Conservation (phyloP, 2,888 invertebrate genomes). For the Altica lythri region DNA sequence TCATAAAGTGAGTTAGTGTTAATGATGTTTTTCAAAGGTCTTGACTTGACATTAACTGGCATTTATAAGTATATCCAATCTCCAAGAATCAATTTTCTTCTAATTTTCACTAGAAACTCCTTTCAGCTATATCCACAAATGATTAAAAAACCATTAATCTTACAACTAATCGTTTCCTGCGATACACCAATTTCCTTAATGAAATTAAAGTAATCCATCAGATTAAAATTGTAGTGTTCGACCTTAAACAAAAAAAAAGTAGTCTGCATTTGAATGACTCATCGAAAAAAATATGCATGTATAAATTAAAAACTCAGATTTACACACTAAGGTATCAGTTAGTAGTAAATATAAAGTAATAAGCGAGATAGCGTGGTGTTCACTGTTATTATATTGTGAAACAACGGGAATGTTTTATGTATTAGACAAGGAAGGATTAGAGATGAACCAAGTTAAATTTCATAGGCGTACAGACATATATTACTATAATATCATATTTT, state of each 20-base stretch:
- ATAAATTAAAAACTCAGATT: constrained; percentile 10
- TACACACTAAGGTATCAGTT: constrained; percentile 16
- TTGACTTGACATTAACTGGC: no score
- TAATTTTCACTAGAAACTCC: constrained; percentile 8
- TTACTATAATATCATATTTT: no score
- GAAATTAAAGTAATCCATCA: constrained; percentile 48
- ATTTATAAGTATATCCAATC: not conserved
- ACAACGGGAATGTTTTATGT: constrained; percentile 15
- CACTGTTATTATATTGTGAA: constrained; percentile 24
- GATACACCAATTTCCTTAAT: constrained; percentile 45
- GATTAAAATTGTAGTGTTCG: constrained; percentile 35
- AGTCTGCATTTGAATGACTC: constrained; percentile 19
- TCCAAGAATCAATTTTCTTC: constrained; percentile 10
- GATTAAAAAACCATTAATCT: constrained; percentile 49
- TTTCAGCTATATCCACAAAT: constrained; percentile 30
- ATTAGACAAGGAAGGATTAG: constrained; percentile 22
- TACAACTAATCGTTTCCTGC: constrained; percentile 26
- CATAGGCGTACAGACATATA: constrained; percentile 24
- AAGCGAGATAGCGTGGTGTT: not conserved
- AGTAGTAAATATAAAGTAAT: not conserved
- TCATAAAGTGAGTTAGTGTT: no score
- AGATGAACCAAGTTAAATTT: not conserved
- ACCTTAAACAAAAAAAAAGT: constrained; percentile 22
- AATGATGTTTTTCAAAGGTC: no score
- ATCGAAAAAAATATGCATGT: constrained; percentile 14